Evolutionary conservation across 2,888 invertebrate genomes (phyloP).

Genomic region (Loripinus fragilis): DNA sequence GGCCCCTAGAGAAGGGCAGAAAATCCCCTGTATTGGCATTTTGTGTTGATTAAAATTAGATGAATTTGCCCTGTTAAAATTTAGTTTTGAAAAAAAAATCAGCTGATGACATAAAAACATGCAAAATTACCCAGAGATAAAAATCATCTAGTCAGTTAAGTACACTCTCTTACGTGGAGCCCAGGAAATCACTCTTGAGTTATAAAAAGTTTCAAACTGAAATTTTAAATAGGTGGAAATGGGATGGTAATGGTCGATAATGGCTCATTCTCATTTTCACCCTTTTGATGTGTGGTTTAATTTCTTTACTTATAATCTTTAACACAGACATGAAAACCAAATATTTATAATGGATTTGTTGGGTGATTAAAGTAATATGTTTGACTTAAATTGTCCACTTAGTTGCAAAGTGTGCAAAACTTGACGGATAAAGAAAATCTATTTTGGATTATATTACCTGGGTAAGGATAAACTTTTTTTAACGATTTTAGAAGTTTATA

Average conservation of each 20-base stretch:
- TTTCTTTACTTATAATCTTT: not conserved
- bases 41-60: too few species aligned
- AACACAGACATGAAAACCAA: not conserved
- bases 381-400: not conserved
- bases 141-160: too few species aligned
- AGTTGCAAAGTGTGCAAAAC: not conserved
- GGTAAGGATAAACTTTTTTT: not conserved
- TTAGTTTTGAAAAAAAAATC: too few species aligned
- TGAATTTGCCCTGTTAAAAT: too few species aligned
- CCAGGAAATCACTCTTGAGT: too few species aligned
- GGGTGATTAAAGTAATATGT: not conserved
- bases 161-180: too few species aligned
- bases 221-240: not conserved
- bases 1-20: too few species aligned
- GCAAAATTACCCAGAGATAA: too few species aligned
- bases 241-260: not conserved
- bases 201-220: too few species aligned
- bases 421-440: not conserved
- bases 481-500: too few species aligned
- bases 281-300: not conserved
- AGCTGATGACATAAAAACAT: too few species aligned
- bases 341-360: slow-evolving; percentile 5
- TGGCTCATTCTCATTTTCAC: not conserved
- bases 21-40: too few species aligned
- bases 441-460: not conserved